Evolutionary conservation across 2,888 invertebrate genomes (phyloP).

Genomic region (Chrysina gloriosa): DNA sequence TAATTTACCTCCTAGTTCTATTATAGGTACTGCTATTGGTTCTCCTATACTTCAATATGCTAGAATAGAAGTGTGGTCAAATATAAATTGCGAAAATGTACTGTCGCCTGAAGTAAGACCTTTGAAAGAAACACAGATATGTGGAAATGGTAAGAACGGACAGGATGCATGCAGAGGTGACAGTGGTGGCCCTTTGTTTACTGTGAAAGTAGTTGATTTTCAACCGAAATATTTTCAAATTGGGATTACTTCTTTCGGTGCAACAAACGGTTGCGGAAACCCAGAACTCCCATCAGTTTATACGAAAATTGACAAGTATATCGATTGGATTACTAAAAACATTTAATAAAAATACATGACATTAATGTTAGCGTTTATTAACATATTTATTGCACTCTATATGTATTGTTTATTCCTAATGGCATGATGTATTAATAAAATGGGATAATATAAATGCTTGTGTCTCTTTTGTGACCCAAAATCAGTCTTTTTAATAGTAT

Average conservation of each 20-base stretch:
- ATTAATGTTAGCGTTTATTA: background rate
- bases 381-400: background rate
- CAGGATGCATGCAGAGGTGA: conserved; percentile 65
- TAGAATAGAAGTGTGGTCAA: conserved; percentile 54
- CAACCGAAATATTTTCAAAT: conserved; percentile 58
- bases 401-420: too few relatives aligned
- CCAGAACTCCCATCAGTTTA: conserved; percentile 64
- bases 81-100: conserved; percentile 52
- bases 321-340: conserved; percentile 65
- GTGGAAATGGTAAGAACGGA: conserved; percentile 61
- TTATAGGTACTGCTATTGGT: conserved; percentile 56
- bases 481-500: too few relatives aligned
- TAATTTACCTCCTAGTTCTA: conserved; percentile 39
- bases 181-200: conserved; percentile 65
- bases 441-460: too few relatives aligned
- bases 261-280: conserved; percentile 60
- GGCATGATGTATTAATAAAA: too few relatives aligned
- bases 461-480: too few relatives aligned
- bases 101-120: conserved; percentile 55
- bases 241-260: conserved; percentile 66
- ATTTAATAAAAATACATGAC: conserved; percentile 51
- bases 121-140: conserved; percentile 63
- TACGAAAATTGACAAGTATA: conserved; percentile 61
- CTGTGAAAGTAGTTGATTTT: conserved; percentile 48
- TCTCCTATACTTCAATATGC: conserved; percentile 55